These are phyloP conservation scores for Iguana delicatissima DNA, from an alignment of 2,797 vertebrate species.

Conservation along the genomic window DNA sequence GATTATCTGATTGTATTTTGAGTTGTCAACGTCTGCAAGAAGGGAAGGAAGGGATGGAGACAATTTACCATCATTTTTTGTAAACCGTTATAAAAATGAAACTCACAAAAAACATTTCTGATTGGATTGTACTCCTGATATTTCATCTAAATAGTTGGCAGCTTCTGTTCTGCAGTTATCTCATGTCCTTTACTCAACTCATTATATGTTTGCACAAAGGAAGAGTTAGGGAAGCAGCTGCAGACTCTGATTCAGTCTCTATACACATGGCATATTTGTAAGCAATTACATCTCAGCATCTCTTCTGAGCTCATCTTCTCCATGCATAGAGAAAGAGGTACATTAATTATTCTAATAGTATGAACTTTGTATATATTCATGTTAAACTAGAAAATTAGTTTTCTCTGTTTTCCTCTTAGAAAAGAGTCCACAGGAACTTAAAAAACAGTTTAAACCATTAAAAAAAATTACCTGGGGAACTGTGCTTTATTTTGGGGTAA, in stretches of 20 bases:
- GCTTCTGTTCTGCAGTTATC: constrained; percentile 68
- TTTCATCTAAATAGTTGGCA: constrained; percentile 67
- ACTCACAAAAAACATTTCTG: constrained; percentile 65
- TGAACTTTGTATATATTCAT: constrained; percentile 33
- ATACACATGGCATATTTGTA: constrained; percentile 61
- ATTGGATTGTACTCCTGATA: constrained; percentile 64
- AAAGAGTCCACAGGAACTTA: background rate
- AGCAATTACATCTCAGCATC: constrained; percentile 69
- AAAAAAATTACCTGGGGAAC: background rate
- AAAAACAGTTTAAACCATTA: background rate
- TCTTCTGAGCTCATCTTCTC: constrained; percentile 69
- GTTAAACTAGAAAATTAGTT: constrained; percentile 19
- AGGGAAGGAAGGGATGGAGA: background rate
- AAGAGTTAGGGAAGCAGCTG: constrained; percentile 77
- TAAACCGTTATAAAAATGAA: no score
- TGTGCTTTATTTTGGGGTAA: constrained; percentile 34
- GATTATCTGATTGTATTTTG: no score
- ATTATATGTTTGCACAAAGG: constrained; percentile 73
- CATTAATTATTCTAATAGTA: constrained; percentile 66
- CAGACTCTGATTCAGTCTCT: constrained; percentile 67
- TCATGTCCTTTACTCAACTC: constrained; percentile 67
- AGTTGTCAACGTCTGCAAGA: no score
- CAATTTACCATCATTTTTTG: background rate
- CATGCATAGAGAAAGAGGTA: constrained; percentile 48
- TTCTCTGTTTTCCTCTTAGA: constrained; percentile 33